Evolutionary conservation across 2,888 invertebrate genomes (phyloP).

Genomic region (Xylocampa areola): DNA sequence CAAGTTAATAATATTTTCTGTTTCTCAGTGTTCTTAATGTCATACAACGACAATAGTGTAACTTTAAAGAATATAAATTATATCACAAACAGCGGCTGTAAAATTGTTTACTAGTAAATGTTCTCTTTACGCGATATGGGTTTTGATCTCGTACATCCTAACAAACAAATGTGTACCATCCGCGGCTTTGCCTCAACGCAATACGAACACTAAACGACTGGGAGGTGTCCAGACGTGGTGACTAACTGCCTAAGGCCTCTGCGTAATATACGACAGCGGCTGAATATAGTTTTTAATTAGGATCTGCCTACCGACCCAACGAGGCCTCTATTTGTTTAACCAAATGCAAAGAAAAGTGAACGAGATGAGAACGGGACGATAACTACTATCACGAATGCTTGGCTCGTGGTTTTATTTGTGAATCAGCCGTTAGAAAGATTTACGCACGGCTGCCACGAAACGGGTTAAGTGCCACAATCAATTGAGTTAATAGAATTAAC

Average conservation of each 20-base stretch:
- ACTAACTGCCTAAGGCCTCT: slow-evolving; percentile 78
- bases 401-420: slow-evolving; percentile 78
- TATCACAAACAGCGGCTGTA: background rate
- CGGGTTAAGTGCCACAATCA: slow-evolving; percentile 79
- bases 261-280: slow-evolving; percentile 80
- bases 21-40: no score
- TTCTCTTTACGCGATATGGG: slow-evolving; percentile 9
- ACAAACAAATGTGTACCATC: slow-evolving; percentile 62
- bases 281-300: slow-evolving; percentile 87
- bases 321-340: slow-evolving; percentile 84
- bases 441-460: slow-evolving; percentile 73
- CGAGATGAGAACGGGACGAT: slow-evolving; percentile 77
- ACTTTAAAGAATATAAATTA: no score
- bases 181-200: slow-evolving; percentile 49
- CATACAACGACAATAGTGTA: background rate
- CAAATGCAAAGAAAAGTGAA: slow-evolving; percentile 74
- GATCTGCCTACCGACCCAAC: slow-evolving; percentile 80
- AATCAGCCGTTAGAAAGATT: slow-evolving; percentile 81
- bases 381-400: slow-evolving; percentile 77
- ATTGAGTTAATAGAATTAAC: slow-evolving; percentile 77
- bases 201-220: slow-evolving; percentile 78
- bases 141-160: slow-evolving; percentile 36
- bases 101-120: slow-evolving; percentile 5
- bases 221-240: slow-evolving; percentile 79
- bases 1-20: no score